Conservation (phyloP, 53 echinoderm and acorn worm genomes). For the Mesocentrotus franciscanus region DNA sequence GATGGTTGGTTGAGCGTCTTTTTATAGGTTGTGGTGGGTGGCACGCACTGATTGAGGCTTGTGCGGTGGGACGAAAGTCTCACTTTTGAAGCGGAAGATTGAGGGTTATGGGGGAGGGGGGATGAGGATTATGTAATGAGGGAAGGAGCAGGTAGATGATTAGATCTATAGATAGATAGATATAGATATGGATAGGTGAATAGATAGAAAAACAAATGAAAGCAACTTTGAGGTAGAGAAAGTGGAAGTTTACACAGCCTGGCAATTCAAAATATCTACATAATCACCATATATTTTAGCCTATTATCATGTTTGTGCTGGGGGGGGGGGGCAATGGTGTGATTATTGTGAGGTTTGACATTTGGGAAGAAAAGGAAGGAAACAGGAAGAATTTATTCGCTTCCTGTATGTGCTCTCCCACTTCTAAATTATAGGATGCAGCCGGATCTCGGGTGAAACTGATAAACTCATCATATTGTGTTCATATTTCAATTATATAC, state of each 20-base stretch:
- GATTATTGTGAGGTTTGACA: not conserved
- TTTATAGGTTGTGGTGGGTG: not conserved
- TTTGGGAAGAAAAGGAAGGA: not conserved
- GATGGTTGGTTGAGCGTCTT: not conserved
- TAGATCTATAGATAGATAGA: no score
- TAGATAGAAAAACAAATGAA: not conserved
- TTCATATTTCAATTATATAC: no score
- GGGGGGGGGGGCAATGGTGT: not conserved
- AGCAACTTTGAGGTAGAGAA: not conserved
- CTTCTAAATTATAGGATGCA: not conserved
- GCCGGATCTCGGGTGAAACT: not conserved
- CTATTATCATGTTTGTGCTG: no score
- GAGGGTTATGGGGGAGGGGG: no score
- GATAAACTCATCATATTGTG: not conserved
- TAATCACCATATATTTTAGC: no score
- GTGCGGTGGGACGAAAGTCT: not conserved
- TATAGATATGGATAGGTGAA: no score
- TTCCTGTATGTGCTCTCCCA: not conserved
- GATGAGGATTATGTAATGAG: no score
- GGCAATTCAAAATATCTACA: no score
- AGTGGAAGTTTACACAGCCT: no score
- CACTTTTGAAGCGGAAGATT: not conserved
- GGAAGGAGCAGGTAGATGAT: no score
- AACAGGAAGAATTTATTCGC: slow-evolving; percentile 14
- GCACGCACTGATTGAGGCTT: not conserved